phyloP scores from a whole-genome alignment of 2,113 vertebrate species.

The Paratilapia polleni region DNA sequence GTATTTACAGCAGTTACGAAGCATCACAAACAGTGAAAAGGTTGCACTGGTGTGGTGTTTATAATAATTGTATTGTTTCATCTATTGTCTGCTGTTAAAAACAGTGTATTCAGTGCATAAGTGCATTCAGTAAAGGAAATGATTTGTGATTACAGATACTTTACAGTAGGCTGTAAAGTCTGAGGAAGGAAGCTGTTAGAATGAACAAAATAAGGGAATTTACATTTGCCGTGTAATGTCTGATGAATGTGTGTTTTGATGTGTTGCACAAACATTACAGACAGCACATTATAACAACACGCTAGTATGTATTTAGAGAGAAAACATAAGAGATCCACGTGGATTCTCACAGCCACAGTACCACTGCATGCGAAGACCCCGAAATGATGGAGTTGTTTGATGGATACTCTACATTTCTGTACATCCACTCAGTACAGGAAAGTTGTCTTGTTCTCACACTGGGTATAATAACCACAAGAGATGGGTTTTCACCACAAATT shows the following conservation, averaged over 20 bases:
- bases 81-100: background rate
- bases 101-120: background rate
- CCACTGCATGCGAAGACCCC: background rate
- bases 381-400: background rate
- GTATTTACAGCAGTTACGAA: background rate
- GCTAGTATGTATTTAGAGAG: background rate
- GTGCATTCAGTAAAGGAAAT: background rate
- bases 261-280: background rate
- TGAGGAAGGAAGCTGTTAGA: background rate
- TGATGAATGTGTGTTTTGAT: background rate
- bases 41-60: background rate
- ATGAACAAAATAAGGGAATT: background rate
- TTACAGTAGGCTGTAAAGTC: background rate
- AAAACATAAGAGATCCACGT: background rate
- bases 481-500: background rate
- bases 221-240: background rate
- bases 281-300: background rate
- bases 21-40: background rate
- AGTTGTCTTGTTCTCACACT: background rate
- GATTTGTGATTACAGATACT: background rate
- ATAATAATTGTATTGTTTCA: background rate
- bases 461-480: slow-evolving; percentile 34
- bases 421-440: slow-evolving; percentile 9
- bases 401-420: slow-evolving; percentile 20
- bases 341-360: background rate